A percentile compares a stretch with the other conserved stretches of the same genome.
Evolutionary conservation across 2,888 invertebrate species (phyloP).

Genomic region (Morpho helenor): DNA sequence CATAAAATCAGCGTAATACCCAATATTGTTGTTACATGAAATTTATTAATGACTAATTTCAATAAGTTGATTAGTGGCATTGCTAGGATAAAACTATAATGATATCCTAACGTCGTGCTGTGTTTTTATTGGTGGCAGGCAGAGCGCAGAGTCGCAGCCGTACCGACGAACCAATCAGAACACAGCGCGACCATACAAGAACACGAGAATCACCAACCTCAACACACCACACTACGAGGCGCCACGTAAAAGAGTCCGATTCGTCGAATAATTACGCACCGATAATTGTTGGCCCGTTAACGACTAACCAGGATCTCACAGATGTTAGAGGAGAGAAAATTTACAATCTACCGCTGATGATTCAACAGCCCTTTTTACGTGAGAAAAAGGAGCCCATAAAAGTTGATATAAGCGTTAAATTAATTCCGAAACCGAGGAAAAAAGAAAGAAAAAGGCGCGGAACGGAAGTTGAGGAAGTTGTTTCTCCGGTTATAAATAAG

Average conservation of each 20-base stretch:
- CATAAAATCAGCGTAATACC: constrained; percentile 26
- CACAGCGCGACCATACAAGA: constrained; percentile 73
- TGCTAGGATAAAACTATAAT: constrained; percentile 7
- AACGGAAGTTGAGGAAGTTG: constrained; percentile 50
- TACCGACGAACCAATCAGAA: constrained; percentile 78
- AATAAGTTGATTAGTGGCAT: background rate
- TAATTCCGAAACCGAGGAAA: constrained; percentile 81
- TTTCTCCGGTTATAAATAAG: constrained; percentile 46
- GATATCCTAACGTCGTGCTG: constrained; percentile 73
- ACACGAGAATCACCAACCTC: constrained; percentile 49
- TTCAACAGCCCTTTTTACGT: constrained; percentile 80
- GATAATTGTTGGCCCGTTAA: constrained; percentile 68
- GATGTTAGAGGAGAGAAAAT: constrained; percentile 62
- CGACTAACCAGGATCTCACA: constrained; percentile 75
- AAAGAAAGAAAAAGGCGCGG: constrained; percentile 62
- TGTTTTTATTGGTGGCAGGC: constrained; percentile 80
- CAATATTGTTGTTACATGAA: no score
- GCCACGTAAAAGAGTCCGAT: constrained; percentile 78
- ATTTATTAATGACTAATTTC: background rate
- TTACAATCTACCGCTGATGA: constrained; percentile 72
- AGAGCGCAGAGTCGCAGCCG: constrained; percentile 77
- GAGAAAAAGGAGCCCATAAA: constrained; percentile 86
- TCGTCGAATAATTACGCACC: constrained; percentile 76
- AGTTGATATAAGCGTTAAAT: constrained; percentile 87
- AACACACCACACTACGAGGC: constrained; percentile 59